A percentile compares a stretch with the other conserved stretches of the same genome.
Conservation (phyloP, 2,888 invertebrate genomes). For the Meta bourneti region DNA sequence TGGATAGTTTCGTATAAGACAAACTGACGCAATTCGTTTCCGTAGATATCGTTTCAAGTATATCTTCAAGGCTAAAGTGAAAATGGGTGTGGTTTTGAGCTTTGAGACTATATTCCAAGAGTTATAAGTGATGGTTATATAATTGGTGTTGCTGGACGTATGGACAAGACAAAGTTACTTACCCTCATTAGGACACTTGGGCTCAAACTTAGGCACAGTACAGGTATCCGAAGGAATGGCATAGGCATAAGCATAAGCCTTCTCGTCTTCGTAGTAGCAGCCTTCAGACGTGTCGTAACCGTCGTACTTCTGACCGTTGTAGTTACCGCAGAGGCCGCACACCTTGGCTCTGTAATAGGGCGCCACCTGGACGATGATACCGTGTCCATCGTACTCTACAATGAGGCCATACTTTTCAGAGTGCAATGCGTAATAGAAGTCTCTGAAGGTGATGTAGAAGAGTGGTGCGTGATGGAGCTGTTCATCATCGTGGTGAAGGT, state of each 20-base stretch:
- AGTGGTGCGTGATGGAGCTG: constrained; percentile 11
- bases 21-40: too few relatives aligned
- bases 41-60: too few relatives aligned
- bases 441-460: constrained; percentile 67
- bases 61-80: too few relatives aligned
- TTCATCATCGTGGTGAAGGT: constrained; percentile 41
- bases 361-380: constrained; percentile 64
- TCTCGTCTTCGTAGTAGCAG: constrained; percentile 73
- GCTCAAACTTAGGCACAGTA: constrained; percentile 62
- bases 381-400: constrained; percentile 73
- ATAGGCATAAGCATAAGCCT: constrained; percentile 77
- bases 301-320: constrained; percentile 78
- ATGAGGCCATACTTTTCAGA: constrained; percentile 73
- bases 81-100: too few relatives aligned
- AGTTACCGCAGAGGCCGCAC: constrained; percentile 79
- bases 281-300: constrained; percentile 77
- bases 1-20: too few relatives aligned
- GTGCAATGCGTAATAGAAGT: constrained; percentile 71
- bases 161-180: not conserved
- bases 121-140: too few relatives aligned
- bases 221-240: constrained; percentile 75
- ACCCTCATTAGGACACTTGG: constrained; percentile 62
- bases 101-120: too few relatives aligned
- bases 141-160: too few relatives aligned
- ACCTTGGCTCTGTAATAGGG: constrained; percentile 78